Base-by-base conservation (phyloP, 64 coral and sea anemone genomes). In the Exaiptasia diaphana region DNA sequence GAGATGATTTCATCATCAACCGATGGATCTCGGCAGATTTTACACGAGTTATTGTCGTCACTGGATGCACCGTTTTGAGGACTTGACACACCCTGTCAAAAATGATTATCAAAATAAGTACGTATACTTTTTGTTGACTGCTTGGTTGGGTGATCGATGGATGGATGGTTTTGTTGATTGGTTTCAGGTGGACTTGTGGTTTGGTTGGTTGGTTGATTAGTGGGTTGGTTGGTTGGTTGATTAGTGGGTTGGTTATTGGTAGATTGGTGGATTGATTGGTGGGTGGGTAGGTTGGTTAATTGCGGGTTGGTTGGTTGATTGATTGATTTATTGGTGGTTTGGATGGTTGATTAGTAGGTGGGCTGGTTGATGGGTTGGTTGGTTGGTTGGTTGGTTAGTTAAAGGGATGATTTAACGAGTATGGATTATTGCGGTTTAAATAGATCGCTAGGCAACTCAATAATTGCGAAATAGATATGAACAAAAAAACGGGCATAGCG, bases 21-120 rank as follows among this genome's bases (percentile, higher is more conserved):
- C 20, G 85, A 60, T 10, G 84, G 76, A 44, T 94, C 91, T 10
- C 91, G 80, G 57, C 91, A 94, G 52, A 94, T 94, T 2, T 84
- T 85, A 78, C 91, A 94, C 5, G 58, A 62, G n/a, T 24, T 58
- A 14, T 31, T 14, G 4, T 27, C 58, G 15, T 62, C 58, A 30
- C 17, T 31, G 11, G 27, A 30, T 31, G 27, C 27, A 62, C 25
- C n/a, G n/a, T n/a, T n/a, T 62, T 4, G 58, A 62, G 27, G 58
- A 31, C 24, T 13, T 31, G 18, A 13, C 58, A 62, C 58, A 24
- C 58, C n/a, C n/a, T n/a, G n/a, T n/a, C n/a, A n/a, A n/a, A n/a
- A n/a, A n/a, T n/a, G n/a, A n/a, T n/a, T n/a, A n/a, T n/a, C n/a
- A n/a, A n/a, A n/a, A n/a, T n/a, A n/a, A n/a, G n/a, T n/a, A n/a